Evolutionary conservation across 2,797 vertebrate species (phyloP), one percentile per base, ranked within the genome.

Genomic region (Enteromius paludinosus): DNA sequence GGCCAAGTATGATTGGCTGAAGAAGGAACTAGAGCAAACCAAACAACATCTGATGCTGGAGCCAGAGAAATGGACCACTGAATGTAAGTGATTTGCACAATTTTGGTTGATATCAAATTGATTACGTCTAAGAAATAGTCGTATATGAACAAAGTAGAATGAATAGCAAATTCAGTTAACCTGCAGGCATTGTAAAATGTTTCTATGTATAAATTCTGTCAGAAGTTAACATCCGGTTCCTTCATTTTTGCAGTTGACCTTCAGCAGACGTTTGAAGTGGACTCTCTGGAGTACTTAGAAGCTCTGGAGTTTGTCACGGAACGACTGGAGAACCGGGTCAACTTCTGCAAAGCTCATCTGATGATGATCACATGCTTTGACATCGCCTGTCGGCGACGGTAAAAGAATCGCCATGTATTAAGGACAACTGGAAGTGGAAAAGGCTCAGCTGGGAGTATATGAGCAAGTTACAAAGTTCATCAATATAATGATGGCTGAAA

Each of bases 291-390:
- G 90, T 98, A 99, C 90, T 87, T 99, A 87, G 97, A 98, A 88
- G 97, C 97, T 12, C 94, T 99, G 25, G 97, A 98, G 92, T 96
- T 94, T 0, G 95, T 98, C 87, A 99, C 98, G 0, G 96, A 96
- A 89, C 97, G 96, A 82, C 94, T 99, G 89, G 97, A 99, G 92
- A 98, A 92, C 90, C 95, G 97, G 11, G 97, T 99, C 86, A 99
- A 99, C 92, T 99, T 98, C 94, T 99, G 98, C 94, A 99, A 99
- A 94, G 96, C 98, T 69, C 98, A 99, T 89, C 97, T 99, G 86
- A 99, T 99, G 98, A 98, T 99, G 98, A 95, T 99, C 90, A 99
- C 98, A 87, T 99, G 98, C 92, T 99, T 99, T 4, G 98, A 99
- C 82, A 93, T 98, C 90, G 97, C 97, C 80, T 98, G 96, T 70